Conservation (phyloP, 2,797 vertebrate species). For the Cynopterus sphinx region DNA sequence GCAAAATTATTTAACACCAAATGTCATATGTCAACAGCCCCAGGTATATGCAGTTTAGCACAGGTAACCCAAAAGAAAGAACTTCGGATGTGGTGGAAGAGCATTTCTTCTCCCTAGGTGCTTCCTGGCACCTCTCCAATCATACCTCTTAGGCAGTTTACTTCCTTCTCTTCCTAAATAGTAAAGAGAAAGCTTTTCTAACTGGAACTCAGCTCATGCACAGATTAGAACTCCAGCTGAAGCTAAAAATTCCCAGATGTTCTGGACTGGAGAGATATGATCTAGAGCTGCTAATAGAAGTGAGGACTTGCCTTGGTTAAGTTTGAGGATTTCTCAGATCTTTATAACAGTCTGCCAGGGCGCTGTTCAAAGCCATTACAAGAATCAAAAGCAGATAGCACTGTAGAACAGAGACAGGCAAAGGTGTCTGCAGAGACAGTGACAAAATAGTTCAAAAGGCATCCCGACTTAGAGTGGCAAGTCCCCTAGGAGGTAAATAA, state of each 20-base stretch:
- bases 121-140: background rate
- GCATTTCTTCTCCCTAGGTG: background rate
- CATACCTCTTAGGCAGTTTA: background rate
- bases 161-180: background rate
- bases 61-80: background rate
- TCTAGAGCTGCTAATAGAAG: background rate
- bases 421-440: background rate
- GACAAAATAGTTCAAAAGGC: background rate
- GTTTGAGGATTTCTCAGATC: background rate
- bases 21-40: background rate
- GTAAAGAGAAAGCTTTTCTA: background rate
- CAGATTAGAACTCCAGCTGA: background rate
- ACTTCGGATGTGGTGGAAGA: background rate
- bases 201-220: background rate
- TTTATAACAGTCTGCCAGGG: background rate
- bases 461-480: background rate
- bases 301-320: background rate
- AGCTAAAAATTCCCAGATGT: background rate
- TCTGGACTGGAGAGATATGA: background rate
- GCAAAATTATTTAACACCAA: conserved; percentile 1
- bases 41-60: background rate
- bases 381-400: background rate
- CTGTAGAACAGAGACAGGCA: background rate
- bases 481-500: background rate
- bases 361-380: background rate